Conservation (phyloP, 2,113 vertebrate genomes). For the Nesospiza acunhae region DNA sequence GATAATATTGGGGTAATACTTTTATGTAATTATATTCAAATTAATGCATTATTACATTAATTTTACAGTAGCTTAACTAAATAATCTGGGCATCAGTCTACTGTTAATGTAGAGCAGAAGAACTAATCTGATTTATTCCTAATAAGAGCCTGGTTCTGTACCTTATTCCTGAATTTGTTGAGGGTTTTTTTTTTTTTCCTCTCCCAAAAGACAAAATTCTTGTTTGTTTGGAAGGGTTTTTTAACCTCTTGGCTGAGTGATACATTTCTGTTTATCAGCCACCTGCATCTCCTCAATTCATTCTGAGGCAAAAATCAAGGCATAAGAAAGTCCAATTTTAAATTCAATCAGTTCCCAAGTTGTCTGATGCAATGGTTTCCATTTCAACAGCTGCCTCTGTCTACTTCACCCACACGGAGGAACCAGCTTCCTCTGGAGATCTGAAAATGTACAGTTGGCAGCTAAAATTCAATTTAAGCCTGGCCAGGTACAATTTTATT, state of each 20-base stretch:
- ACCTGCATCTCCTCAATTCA: slow-evolving; percentile 53
- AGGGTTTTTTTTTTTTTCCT: background rate
- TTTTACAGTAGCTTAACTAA: background rate
- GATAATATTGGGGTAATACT: background rate
- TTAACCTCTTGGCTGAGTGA: slow-evolving; percentile 66
- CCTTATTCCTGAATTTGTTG: background rate
- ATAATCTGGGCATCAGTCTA: background rate
- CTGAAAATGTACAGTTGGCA: slow-evolving; percentile 59
- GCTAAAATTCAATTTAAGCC: slow-evolving; percentile 72
- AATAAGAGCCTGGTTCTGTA: background rate
- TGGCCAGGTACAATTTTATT: slow-evolving; percentile 58
- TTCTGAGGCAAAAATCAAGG: slow-evolving; percentile 65
- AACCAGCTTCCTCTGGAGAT: slow-evolving; percentile 53
- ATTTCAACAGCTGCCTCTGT: slow-evolving; percentile 68
- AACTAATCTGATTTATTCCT: background rate
- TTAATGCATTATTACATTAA: background rate
- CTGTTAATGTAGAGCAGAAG: background rate
- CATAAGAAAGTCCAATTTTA: slow-evolving; percentile 74
- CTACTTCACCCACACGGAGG: slow-evolving; percentile 12
- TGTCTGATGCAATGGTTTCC: slow-evolving; percentile 67
- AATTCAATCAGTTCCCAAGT: slow-evolving; percentile 72
- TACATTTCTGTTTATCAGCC: slow-evolving; percentile 71
- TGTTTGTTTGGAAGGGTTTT: slow-evolving; percentile 20
- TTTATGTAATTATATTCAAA: background rate
- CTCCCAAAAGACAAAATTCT: slow-evolving; percentile 37